phyloP scores from a whole-genome alignment of 2,797 vertebrate species.

The Choloepus didactylus region DNA sequence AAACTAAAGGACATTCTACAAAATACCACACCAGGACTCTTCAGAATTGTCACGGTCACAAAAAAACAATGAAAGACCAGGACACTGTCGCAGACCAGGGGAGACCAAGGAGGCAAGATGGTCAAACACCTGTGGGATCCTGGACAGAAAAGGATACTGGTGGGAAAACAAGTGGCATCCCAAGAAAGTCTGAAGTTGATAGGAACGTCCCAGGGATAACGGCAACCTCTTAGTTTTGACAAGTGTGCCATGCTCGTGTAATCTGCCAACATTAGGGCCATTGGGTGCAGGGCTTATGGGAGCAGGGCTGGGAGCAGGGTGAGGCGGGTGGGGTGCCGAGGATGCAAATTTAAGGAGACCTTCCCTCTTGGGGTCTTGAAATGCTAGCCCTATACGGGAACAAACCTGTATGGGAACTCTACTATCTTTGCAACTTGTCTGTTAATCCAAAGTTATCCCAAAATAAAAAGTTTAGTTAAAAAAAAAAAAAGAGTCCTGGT shows the following conservation, averaged over 20 bases:
- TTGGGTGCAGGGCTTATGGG: accelerated
- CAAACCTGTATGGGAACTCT: background rate
- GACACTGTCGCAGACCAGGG: background rate
- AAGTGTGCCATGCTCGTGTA: accelerated
- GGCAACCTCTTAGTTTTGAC: background rate
- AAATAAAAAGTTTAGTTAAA: background rate
- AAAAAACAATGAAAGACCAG: background rate
- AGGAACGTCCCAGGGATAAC: accelerated
- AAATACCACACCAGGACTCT: background rate
- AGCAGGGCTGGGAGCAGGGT: accelerated
- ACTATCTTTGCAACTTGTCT: background rate
- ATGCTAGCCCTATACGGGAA: background rate
- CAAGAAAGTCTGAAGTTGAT: background rate
- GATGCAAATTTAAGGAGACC: background rate
- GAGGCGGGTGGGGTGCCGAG: accelerated
- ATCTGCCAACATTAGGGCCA: accelerated
- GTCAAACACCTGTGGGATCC: background rate
- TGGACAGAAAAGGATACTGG: background rate
- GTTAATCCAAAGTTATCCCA: background rate
- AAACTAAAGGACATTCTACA: background rate
- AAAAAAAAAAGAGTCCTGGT: background rate
- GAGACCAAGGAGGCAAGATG: background rate
- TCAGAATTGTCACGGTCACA: background rate
- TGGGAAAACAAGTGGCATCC: background rate
- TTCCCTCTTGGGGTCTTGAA: accelerated